A percentile compares a stretch with the other conserved stretches of the same genome.
These are phyloP conservation scores for Ostrea denselamellosa DNA, from an alignment of 1,140 invertebrate species.

Conservation along the genomic window DNA sequence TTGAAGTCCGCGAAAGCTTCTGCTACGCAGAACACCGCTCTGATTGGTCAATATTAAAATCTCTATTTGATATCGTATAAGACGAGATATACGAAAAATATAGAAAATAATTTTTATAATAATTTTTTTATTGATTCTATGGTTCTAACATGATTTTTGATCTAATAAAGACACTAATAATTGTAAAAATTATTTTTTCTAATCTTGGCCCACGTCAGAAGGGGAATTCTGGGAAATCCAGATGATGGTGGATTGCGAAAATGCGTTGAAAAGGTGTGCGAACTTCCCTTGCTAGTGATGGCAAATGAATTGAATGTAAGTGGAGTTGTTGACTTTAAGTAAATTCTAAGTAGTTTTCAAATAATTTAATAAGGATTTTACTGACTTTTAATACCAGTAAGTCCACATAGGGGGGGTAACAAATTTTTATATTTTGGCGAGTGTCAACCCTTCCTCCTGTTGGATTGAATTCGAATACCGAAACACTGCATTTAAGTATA, in stretches of 20 bases:
- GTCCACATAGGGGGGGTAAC: background rate
- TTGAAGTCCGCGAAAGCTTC: constrained; percentile 5
- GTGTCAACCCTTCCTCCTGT: constrained; percentile 21
- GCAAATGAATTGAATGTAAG: constrained; percentile 60
- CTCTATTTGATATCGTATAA: too few relatives aligned
- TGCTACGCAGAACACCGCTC: background rate
- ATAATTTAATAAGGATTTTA: background rate
- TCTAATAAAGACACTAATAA: too few relatives aligned
- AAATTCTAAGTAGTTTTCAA: constrained; percentile 17
- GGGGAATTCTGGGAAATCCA: constrained; percentile 56
- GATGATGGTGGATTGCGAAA: constrained; percentile 47
- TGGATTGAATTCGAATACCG: background rate
- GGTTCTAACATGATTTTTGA: too few relatives aligned
- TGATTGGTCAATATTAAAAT: background rate
- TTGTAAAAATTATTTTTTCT: too few relatives aligned
- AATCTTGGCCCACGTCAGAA: background rate
- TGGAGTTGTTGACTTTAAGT: constrained; percentile 27
- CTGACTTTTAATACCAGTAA: background rate
- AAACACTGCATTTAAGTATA: background rate
- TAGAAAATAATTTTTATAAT: too few relatives aligned
- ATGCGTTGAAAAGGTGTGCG: constrained; percentile 50
- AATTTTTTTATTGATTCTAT: too few relatives aligned
- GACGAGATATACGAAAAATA: too few relatives aligned
- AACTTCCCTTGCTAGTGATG: constrained; percentile 51
- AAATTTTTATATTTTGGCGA: background rate